These are phyloP conservation scores for Epinephelus awoara DNA, from an alignment of 2,797 vertebrate species.

Conservation along the genomic window DNA sequence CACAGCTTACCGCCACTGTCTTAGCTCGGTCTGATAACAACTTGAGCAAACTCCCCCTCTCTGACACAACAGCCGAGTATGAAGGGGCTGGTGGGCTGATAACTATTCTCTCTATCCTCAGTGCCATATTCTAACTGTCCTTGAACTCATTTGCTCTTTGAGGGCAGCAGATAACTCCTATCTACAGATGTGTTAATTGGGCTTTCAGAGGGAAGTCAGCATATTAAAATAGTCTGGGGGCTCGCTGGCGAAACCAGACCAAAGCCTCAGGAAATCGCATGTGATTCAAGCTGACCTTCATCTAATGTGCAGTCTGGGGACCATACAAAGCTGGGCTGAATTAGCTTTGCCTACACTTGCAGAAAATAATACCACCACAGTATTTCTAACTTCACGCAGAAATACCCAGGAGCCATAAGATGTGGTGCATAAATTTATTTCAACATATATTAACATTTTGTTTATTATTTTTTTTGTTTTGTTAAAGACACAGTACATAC, in stretches of 20 bases:
- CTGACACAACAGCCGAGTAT: slow-evolving; percentile 48
- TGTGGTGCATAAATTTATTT: slow-evolving; percentile 81
- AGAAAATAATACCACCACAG: slow-evolving; percentile 32
- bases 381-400: slow-evolving; percentile 40
- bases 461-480: slow-evolving; percentile 51
- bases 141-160: slow-evolving; percentile 67
- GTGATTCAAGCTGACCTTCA: slow-evolving; percentile 77
- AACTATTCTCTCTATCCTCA: slow-evolving; percentile 43
- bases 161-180: slow-evolving; percentile 69
- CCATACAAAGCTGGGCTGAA: slow-evolving; percentile 42
- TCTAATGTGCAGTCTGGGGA: slow-evolving; percentile 58
- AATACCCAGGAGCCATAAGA: slow-evolving; percentile 50
- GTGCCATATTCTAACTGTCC: slow-evolving; percentile 45
- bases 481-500: slow-evolving; percentile 75
- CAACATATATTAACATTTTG: slow-evolving; percentile 78
- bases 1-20: slow-evolving; percentile 55
- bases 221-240: slow-evolving; percentile 69
- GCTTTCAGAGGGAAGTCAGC: slow-evolving; percentile 67
- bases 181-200: slow-evolving; percentile 81
- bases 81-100: slow-evolving; percentile 27
- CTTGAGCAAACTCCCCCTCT: slow-evolving; percentile 43
- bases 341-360: slow-evolving; percentile 35
- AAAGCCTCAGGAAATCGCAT: slow-evolving; percentile 72
- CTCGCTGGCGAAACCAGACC: slow-evolving; percentile 52
- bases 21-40: slow-evolving; percentile 48